Evolutionary conservation across 1,140 invertebrate species (phyloP).

Genomic region (Phymastichus coffea): DNA sequence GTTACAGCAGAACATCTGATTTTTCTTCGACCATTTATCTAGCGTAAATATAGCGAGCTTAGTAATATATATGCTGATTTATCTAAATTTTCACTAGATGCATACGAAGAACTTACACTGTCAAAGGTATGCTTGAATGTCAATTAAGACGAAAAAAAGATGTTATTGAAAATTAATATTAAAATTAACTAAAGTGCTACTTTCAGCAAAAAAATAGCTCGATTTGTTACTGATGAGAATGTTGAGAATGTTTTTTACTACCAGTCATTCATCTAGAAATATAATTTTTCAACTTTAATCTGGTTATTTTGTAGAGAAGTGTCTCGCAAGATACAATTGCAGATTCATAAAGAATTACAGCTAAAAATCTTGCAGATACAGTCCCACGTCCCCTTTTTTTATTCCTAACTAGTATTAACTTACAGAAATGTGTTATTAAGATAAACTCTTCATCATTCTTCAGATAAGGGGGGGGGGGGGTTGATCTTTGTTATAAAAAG

Average conservation of each 20-base stretch:
- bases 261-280: conserved; percentile 6
- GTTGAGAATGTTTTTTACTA: background rate
- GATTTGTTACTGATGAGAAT: conserved; percentile 5
- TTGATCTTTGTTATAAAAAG: background rate
- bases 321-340: conserved; percentile 15
- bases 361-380: conserved; percentile 14
- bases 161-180: conserved; percentile 11
- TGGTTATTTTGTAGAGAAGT: conserved; percentile 2
- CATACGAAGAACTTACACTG: conserved; percentile 14
- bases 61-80: conserved; percentile 1
- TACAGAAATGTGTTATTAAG: conserved; percentile 13
- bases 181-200: conserved; percentile 20
- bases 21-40: conserved; percentile 5
- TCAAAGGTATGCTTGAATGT: conserved; percentile 19
- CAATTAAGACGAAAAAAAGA: conserved; percentile 12
- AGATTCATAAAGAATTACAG: conserved; percentile 12
- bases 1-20: conserved; percentile 20
- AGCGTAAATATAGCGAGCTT: conserved; percentile 2
- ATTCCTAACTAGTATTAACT: conserved; percentile 10
- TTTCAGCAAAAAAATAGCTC: conserved; percentile 17
- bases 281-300: conserved; percentile 14
- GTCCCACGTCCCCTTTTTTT: conserved; percentile 14
- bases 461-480: no score
- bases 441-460: no score
- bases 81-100: conserved; percentile 20